These are phyloP conservation scores for Neuroterus valhalla DNA, from an alignment of 1,140 invertebrate species.

Conservation along the genomic window DNA sequence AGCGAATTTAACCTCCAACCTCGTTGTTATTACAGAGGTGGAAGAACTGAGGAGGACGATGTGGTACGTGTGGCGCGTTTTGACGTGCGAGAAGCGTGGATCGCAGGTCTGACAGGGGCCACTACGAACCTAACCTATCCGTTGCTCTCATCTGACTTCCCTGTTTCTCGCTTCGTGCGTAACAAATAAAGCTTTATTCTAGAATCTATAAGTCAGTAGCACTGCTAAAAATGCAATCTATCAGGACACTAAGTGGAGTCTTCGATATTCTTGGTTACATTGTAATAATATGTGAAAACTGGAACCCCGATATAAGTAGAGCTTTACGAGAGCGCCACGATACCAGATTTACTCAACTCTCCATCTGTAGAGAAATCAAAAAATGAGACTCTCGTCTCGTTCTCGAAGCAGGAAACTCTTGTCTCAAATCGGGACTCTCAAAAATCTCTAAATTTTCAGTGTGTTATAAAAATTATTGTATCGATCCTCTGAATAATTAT, in stretches of 20 bases:
- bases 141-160: conserved; percentile 33
- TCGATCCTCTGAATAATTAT: too few relatives aligned
- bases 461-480: too few relatives aligned
- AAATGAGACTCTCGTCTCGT: too few relatives aligned
- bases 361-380: too few relatives aligned
- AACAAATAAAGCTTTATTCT: conserved; percentile 6
- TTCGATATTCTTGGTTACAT: too few relatives aligned
- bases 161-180: conserved; percentile 1
- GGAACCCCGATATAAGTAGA: too few relatives aligned
- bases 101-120: conserved; percentile 37
- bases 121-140: conserved; percentile 35
- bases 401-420: too few relatives aligned
- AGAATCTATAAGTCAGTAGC: background rate
- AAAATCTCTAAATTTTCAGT: too few relatives aligned
- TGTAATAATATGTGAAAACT: too few relatives aligned
- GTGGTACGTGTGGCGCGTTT: conserved; percentile 34
- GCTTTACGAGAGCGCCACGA: too few relatives aligned
- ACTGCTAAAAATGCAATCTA: background rate
- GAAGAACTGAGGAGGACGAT: conserved; percentile 31
- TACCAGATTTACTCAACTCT: too few relatives aligned
- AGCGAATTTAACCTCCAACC: conserved; percentile 9
- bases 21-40: background rate
- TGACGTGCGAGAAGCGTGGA: conserved; percentile 36
- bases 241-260: background rate
- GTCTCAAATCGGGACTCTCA: too few relatives aligned